Percentiles rank a stretch among this genome's conserved stretches.
Evolutionary conservation across 2,888 invertebrate species (phyloP).

Genomic region (Philopedon plagiatum): DNA sequence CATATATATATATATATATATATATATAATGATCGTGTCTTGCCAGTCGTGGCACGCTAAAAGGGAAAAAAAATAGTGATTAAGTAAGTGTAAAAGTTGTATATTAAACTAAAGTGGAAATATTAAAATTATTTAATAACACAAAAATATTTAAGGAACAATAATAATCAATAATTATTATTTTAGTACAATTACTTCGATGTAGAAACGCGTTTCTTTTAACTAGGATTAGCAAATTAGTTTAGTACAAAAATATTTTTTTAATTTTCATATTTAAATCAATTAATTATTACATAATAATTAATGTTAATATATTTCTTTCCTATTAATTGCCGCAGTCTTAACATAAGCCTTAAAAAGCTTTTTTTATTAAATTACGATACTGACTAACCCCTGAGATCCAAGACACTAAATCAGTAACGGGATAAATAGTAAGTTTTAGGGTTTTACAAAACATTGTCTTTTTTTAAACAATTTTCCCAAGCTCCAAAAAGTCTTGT

Average conservation of each 20-base stretch:
- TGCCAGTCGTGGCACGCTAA: no score
- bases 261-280: background rate
- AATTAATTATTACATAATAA: background rate
- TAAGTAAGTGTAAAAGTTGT: background rate
- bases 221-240: background rate
- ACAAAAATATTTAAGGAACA: conserved; percentile 16
- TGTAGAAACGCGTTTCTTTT: background rate
- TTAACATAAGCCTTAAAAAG: background rate
- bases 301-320: background rate
- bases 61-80: background rate
- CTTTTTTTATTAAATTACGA: background rate
- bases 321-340: background rate
- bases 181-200: conserved; percentile 2
- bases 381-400: background rate
- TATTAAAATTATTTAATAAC: conserved; percentile 6
- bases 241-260: background rate
- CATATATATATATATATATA: no score
- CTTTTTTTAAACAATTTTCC: no score
- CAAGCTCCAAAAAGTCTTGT: no score
- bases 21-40: no score
- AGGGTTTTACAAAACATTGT: no score
- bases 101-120: background rate
- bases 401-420: background rate
- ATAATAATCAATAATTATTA: background rate
- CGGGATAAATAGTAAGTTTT: no score